These are phyloP conservation scores for Phyllopteryx taeniolatus DNA, from an alignment of 2,113 vertebrate genomes.

Conservation along the genomic window DNA sequence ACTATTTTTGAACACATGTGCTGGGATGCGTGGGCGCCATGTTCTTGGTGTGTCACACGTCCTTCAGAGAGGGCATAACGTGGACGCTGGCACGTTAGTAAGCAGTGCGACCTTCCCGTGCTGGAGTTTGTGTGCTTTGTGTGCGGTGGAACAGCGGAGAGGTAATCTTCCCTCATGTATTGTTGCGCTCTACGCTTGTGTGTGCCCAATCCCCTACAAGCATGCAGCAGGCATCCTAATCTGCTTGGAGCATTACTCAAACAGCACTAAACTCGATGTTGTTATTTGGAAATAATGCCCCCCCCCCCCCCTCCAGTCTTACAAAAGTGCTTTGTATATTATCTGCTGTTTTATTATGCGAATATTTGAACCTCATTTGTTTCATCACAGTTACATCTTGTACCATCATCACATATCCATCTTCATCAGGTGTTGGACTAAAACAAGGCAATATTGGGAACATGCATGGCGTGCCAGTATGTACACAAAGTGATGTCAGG, in stretches of 20 bases:
- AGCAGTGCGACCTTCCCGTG: constrained; percentile 16
- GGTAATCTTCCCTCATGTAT: constrained; percentile 57
- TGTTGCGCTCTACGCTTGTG: constrained; percentile 29
- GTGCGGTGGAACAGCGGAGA: constrained; percentile 39
- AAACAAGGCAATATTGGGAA: rapidly evolving
- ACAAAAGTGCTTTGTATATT: neutral
- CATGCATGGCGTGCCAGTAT: neutral
- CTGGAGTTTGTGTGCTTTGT: constrained; percentile 3
- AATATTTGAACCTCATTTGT: neutral
- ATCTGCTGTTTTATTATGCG: neutral
- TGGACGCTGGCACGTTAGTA: constrained; percentile 12
- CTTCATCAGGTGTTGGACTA: neutral
- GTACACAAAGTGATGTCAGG: constrained; percentile 9
- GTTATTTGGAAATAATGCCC: constrained; percentile 23
- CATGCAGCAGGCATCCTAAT: constrained; percentile 68
- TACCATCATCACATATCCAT: neutral
- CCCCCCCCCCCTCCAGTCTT: too few relatives aligned
- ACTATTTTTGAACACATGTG: neutral
- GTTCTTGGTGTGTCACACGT: constrained; percentile 6
- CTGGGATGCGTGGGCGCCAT: neutral
- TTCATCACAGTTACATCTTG: neutral
- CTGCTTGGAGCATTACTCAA: constrained; percentile 63
- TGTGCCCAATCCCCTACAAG: constrained; percentile 63
- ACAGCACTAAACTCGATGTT: constrained; percentile 41
- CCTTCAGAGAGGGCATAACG: constrained; percentile 7